These are phyloP conservation scores for Pheosia tremula DNA, from an alignment of 2,888 invertebrate genomes.

Conservation along the genomic window DNA sequence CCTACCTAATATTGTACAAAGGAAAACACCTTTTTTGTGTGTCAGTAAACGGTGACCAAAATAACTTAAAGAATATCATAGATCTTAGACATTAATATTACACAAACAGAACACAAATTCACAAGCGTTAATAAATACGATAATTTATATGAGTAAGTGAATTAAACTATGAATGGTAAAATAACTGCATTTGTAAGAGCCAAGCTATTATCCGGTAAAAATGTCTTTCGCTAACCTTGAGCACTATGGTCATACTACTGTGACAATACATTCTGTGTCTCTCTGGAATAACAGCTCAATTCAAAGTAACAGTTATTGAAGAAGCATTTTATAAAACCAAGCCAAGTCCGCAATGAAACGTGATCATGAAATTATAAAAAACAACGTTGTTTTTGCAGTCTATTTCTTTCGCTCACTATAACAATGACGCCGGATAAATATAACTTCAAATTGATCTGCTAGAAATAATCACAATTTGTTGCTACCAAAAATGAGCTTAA, in stretches of 20 bases:
- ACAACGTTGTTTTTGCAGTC: too few species aligned
- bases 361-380: too few species aligned
- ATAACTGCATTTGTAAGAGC: conserved; percentile 14
- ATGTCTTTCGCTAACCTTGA: conserved; percentile 28
- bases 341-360: too few species aligned
- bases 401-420: too few species aligned
- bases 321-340: too few species aligned
- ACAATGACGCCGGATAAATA: too few species aligned
- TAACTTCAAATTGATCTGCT: too few species aligned
- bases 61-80: not conserved
- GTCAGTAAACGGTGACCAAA: not conserved
- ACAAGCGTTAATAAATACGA: not conserved
- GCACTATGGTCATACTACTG: conserved; percentile 34
- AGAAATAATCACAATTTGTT: too few species aligned
- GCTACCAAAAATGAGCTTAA: too few species aligned
- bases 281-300: not conserved
- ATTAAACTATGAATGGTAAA: conserved; percentile 15
- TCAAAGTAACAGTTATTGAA: not conserved
- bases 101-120: not conserved
- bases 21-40: too few species aligned
- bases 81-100: not conserved
- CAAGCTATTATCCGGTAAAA: conserved; percentile 18
- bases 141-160: conserved; percentile 12
- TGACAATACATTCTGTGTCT: conserved; percentile 19
- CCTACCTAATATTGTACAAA: too few species aligned